These are phyloP conservation scores for Melanophora roralis DNA, from an alignment of 2,888 invertebrate species.

Conservation along the genomic window DNA sequence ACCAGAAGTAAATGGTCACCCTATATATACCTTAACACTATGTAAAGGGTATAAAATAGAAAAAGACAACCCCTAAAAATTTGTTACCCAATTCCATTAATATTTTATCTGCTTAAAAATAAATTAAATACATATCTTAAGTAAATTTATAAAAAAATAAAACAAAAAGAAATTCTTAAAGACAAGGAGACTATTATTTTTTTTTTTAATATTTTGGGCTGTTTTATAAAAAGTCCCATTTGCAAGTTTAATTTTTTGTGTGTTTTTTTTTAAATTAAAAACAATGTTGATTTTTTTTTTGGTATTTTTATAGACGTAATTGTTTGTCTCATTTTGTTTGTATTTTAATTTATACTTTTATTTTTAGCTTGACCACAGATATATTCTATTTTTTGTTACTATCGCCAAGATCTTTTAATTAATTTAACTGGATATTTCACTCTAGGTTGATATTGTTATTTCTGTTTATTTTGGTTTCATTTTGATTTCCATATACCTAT, in stretches of 20 bases:
- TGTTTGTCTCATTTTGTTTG: not conserved
- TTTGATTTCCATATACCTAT: not conserved
- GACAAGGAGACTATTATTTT: too few species aligned
- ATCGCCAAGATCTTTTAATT: not conserved
- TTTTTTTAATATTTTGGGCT: not conserved
- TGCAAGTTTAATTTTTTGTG: too few species aligned
- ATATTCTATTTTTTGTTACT: not conserved
- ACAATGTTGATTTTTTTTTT: slow-evolving; percentile 20
- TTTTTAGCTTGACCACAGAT: slow-evolving; percentile 18
- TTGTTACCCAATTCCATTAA: too few species aligned
- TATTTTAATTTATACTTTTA: not conserved
- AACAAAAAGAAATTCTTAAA: too few species aligned
- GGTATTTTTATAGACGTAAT: not conserved
- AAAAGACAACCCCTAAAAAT: too few species aligned
- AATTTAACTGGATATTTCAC: slow-evolving; percentile 42
- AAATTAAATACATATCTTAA: too few species aligned
- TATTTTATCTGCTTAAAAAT: too few species aligned
- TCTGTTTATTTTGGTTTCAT: not conserved
- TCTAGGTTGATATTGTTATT: slow-evolving; percentile 7
- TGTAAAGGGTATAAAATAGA: too few species aligned
- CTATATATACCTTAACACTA: too few species aligned
- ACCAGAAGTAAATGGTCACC: too few species aligned
- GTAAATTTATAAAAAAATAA: not conserved
- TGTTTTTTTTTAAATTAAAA: too few species aligned
- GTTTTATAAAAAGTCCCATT: too few species aligned